These are phyloP conservation scores for Menura novaehollandiae DNA, from an alignment of 2,113 vertebrate genomes.

Conservation along the genomic window DNA sequence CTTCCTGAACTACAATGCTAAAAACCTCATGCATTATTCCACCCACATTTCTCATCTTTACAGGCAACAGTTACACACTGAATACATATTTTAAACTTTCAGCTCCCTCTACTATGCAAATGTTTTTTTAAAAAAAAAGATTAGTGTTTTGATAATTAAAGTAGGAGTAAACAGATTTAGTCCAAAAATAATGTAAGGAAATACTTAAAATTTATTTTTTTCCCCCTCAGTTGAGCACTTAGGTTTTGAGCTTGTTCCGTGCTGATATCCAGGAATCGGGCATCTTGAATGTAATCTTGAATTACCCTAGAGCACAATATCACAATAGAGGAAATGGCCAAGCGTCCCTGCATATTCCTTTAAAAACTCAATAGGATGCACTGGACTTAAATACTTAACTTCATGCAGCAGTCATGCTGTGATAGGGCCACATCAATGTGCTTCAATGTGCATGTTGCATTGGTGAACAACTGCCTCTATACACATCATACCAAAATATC, in stretches of 20 bases:
- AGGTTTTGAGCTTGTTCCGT: neutral
- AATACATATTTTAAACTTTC: neutral
- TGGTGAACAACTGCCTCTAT: neutral
- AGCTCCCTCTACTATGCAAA: neutral
- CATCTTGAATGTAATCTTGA: neutral
- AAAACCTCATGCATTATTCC: neutral
- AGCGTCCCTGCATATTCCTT: neutral
- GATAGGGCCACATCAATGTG: neutral
- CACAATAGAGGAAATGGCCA: neutral
- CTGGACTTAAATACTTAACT: neutral
- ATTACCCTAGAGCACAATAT: neutral
- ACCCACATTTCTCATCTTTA: neutral
- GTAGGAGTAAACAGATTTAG: neutral
- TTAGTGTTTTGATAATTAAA: neutral
- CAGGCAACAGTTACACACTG: neutral
- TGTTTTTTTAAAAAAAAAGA: neutral
- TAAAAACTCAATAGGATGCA: neutral
- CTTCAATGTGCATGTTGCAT: neutral
- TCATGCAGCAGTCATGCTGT: accelerated
- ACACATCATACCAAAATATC: neutral
- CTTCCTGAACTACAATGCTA: neutral
- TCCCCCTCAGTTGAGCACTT: neutral
- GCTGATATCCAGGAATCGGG: neutral
- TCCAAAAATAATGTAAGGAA: neutral
- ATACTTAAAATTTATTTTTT: neutral